These are phyloP conservation scores for Saccopteryx bilineata DNA, from an alignment of 2,113 vertebrate genomes.

Conservation along the genomic window DNA sequence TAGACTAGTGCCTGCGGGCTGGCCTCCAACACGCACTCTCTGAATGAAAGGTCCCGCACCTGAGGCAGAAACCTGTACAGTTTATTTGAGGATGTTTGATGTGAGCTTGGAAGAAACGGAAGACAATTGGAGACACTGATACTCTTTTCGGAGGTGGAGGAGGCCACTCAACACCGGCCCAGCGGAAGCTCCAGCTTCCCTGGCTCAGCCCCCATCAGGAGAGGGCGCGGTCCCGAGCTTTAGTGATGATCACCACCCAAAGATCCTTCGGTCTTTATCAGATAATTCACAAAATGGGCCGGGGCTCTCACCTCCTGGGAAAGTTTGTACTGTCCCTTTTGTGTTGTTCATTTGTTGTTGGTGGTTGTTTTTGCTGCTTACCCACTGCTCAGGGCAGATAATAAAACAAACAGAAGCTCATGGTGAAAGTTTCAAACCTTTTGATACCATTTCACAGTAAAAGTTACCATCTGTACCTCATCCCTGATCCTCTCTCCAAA, in stretches of 20 bases:
- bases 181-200: too few species aligned
- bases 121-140: background rate
- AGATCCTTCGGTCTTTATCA: background rate
- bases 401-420: background rate
- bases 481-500: background rate
- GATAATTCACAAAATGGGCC: background rate
- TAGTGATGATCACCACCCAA: accelerated
- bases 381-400: background rate
- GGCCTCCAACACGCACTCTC: background rate
- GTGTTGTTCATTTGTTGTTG: background rate
- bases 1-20: accelerated
- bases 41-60: accelerated
- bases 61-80: accelerated
- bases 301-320: too few species aligned
- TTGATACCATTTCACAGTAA: background rate
- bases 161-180: accelerated
- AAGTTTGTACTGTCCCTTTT: background rate
- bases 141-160: background rate
- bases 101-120: background rate
- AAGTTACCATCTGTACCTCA: background rate
- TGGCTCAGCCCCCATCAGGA: accelerated
- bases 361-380: background rate
- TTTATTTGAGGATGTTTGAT: background rate
- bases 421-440: background rate
- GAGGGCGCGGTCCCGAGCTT: background rate